phyloP scores from a whole-genome alignment of 2,888 invertebrate genomes.

The Acleris holmiana region DNA sequence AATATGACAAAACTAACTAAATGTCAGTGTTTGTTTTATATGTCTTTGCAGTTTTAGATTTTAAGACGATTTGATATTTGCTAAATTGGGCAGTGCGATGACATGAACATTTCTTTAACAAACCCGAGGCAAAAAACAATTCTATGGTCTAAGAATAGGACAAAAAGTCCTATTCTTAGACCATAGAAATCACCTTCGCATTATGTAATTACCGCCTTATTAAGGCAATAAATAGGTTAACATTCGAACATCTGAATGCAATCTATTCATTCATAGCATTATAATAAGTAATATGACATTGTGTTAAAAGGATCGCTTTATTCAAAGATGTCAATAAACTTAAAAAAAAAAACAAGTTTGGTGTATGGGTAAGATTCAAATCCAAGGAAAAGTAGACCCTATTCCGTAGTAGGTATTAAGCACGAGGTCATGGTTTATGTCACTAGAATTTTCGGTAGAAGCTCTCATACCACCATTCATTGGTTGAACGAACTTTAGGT shows the following conservation, averaged over 20 bases:
- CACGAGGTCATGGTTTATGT: conserved; percentile 22
- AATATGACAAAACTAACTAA: conserved; percentile 69
- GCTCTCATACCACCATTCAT: conserved; percentile 1
- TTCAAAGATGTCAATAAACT: too few species aligned
- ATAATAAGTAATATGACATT: too few species aligned
- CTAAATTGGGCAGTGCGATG: background rate
- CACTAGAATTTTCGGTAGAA: conserved; percentile 8
- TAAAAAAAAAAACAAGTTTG: background rate
- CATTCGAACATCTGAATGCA: background rate
- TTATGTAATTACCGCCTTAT: background rate
- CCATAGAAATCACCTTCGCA: background rate
- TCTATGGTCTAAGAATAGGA: too few species aligned
- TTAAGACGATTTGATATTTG: background rate
- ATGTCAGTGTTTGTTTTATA: conserved; percentile 42
- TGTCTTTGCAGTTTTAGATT: conserved; percentile 17
- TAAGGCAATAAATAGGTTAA: background rate
- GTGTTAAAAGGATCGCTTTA: too few species aligned
- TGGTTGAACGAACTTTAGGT: conserved; percentile 6
- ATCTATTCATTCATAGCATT: background rate
- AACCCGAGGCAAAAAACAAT: too few species aligned
- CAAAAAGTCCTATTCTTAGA: background rate
- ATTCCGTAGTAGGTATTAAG: conserved; percentile 2
- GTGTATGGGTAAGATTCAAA: background rate
- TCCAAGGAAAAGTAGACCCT: background rate
- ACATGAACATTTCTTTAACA: too few species aligned